Percentiles rank a stretch among this genome's conserved stretches.
Evolutionary conservation across 2,113 vertebrate genomes (phyloP).

Genomic region (Tylochromis polylepis): DNA sequence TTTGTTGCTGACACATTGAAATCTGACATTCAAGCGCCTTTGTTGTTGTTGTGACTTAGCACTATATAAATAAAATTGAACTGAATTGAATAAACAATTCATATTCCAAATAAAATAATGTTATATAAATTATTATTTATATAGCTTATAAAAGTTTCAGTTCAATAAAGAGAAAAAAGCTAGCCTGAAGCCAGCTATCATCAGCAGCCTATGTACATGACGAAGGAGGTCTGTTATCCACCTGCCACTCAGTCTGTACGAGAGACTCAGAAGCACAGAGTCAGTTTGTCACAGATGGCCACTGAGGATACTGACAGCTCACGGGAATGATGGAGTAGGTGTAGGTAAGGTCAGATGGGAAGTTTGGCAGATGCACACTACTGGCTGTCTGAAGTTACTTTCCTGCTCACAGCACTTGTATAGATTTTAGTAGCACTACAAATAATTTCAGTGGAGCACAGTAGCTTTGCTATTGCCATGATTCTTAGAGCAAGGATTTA

Average conservation of each 20-base stretch:
- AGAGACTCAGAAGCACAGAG: not conserved
- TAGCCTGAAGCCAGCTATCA: not conserved
- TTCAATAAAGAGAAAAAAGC: not conserved
- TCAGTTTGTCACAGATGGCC: not conserved
- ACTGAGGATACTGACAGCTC: not conserved
- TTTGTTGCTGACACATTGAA: not conserved
- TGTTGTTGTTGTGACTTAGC: not conserved
- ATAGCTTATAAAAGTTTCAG: not conserved
- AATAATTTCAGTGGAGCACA: not conserved
- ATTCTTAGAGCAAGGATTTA: not conserved
- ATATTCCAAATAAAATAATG: not conserved
- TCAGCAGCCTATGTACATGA: not conserved
- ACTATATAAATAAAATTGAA: too few species aligned
- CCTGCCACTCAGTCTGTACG: not conserved
- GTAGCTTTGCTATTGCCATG: not conserved
- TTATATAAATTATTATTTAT: not conserved
- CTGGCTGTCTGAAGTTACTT: not conserved
- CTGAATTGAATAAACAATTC: not conserved
- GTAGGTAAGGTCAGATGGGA: not conserved
- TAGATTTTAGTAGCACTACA: too few species aligned
- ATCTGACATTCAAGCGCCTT: fast-evolving
- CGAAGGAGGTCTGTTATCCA: not conserved
- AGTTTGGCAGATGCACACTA: not conserved
- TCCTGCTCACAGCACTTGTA: not conserved
- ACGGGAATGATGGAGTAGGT: not conserved